phyloP scores from a whole-genome alignment of 2,888 invertebrate species.

The Drosophila kambysellisi region DNA sequence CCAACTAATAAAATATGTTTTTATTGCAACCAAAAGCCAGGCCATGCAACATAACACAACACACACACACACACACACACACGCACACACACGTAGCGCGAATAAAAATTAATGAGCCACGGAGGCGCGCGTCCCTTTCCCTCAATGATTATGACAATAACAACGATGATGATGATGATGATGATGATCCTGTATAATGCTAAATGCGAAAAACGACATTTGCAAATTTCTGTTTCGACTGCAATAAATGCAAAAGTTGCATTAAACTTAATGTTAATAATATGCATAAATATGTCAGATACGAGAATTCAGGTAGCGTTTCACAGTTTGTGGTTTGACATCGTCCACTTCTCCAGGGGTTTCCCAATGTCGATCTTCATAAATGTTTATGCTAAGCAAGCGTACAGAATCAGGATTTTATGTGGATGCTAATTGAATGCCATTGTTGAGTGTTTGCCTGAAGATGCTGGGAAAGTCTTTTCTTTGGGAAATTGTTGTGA shows the following conservation, averaged over 20 bases:
- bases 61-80: slow-evolving; percentile 10
- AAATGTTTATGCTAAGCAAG: slow-evolving; percentile 19
- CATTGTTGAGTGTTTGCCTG: slow-evolving; percentile 54
- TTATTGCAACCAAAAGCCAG: slow-evolving; percentile 66
- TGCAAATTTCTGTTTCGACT: slow-evolving; percentile 43
- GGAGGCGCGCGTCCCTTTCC: slow-evolving; percentile 73
- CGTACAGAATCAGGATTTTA: slow-evolving; percentile 57
- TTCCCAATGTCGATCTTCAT: slow-evolving; percentile 14
- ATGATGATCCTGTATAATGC: slow-evolving; percentile 41
- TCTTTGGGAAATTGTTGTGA: background rate
- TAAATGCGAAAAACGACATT: slow-evolving; percentile 33
- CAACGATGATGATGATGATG: slow-evolving; percentile 10
- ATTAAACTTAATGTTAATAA: slow-evolving; percentile 73
- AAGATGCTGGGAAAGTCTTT: slow-evolving; percentile 18
- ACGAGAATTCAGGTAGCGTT: slow-evolving; percentile 22
- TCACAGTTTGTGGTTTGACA: slow-evolving; percentile 32
- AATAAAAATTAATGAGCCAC: slow-evolving; percentile 84
- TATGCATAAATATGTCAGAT: slow-evolving; percentile 79
- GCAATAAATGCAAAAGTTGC: slow-evolving; percentile 44
- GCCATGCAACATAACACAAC: slow-evolving; percentile 43
- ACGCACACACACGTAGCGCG: slow-evolving; percentile 58
- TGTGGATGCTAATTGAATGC: slow-evolving; percentile 72
- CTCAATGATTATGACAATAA: slow-evolving; percentile 17
- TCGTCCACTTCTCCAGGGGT: slow-evolving; percentile 15
- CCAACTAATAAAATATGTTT: slow-evolving; percentile 82